These are phyloP conservation scores for Tympanoctomys barrerae DNA, from an alignment of 2,797 vertebrate species.

Conservation along the genomic window DNA sequence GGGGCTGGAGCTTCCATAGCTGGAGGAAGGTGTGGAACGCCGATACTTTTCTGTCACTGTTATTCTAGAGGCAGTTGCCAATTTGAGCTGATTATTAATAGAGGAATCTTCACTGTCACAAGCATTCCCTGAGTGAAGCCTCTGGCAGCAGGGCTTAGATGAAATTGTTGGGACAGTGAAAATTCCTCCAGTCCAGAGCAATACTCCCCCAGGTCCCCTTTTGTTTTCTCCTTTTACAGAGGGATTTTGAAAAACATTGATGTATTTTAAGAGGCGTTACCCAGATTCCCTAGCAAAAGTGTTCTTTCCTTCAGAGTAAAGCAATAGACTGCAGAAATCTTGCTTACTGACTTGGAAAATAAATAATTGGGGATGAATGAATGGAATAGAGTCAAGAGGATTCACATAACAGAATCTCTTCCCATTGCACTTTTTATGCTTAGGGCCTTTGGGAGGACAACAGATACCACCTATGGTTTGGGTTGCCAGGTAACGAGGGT, in stretches of 20 bases:
- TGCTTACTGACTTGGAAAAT: slow-evolving; percentile 39
- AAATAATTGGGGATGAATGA: slow-evolving; percentile 42
- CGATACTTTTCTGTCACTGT: background rate
- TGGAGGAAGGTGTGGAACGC: background rate
- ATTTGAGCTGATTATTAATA: slow-evolving; percentile 41
- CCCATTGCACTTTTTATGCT: background rate
- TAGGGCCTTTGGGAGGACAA: background rate
- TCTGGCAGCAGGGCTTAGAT: background rate
- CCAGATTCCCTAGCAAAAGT: background rate
- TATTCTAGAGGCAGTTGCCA: background rate
- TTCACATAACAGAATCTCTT: background rate
- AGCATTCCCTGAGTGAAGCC: background rate
- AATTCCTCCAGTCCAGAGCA: accelerated
- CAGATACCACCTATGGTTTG: background rate
- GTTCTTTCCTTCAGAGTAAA: slow-evolving; percentile 21
- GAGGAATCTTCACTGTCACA: background rate
- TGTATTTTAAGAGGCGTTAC: slow-evolving; percentile 50
- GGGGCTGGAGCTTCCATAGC: background rate
- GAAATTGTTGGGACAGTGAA: background rate
- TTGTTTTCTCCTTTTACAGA: background rate
- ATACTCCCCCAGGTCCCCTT: accelerated
- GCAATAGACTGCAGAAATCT: background rate
- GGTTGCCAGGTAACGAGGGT: slow-evolving; percentile 72
- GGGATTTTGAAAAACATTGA: background rate
- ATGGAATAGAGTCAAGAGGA: background rate